Evolutionary conservation across 2,888 invertebrate genomes (phyloP), one percentile per base, ranked within the genome.

Genomic region (Tiliacea aurago): DNA sequence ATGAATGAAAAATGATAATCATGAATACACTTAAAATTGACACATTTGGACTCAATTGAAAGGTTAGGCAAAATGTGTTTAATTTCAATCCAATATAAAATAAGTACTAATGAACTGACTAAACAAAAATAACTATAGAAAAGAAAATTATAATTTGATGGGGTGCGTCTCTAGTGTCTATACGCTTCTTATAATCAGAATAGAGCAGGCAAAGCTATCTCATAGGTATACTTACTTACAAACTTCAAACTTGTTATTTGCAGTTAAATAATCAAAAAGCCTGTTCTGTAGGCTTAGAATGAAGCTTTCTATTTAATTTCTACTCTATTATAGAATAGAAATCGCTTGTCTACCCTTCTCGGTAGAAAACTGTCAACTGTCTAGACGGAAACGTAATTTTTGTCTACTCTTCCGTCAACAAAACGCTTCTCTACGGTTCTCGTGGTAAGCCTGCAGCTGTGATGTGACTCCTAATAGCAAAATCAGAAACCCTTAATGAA

Each of bases 1-100:
- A 64, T 64, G n/a, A 15, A 66, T 23, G 5, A 51, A 51, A 51
- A 62, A 49, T 47, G 3, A 70, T 76, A 43, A 58, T 75, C 47
- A 65, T 76, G 55, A 72, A 71, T 80, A 47, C 3, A n/a, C 1
- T 33, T 33, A 15, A 63, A 47, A 63, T 20, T 47, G 2, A 47
- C 63, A 15, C 28, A 63, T 5, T 43, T 51, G 1, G 13, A 13
- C 62, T 62, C 11, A 20, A 20, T 9, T 47, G n/a, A n/a, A n/a
- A n/a, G n/a, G n/a, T n/a, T n/a, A n/a, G n/a, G 47, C 9, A 47
- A 20, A 28, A 9, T 23, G 43, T 45, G 62, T 45, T 62, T 43
- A 10, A 23, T 62, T 62, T 20, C 11, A 62, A 28, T 28, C 23
- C 4, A 20, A 11, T 45, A 4, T 13, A 28, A 20, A 43, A 45